Base-by-base conservation (phyloP, 2,797 vertebrate genomes). In the Chrosomus eos region DNA sequence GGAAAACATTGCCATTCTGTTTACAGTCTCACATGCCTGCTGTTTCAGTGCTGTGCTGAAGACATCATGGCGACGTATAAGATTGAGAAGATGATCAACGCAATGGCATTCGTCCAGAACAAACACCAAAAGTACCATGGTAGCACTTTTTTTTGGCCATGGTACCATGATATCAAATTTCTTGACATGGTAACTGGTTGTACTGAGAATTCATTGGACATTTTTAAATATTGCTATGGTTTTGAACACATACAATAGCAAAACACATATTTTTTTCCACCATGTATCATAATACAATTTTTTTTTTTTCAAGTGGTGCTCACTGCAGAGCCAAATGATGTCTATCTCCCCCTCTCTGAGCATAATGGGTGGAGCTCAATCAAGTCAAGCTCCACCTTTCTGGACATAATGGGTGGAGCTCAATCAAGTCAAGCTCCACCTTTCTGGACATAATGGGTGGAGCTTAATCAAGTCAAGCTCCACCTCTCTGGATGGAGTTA, bases 1-100 rank as follows among this genome's bases (percentile, higher is more conserved):
- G 82, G 81, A 82, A 81, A 75, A 81, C 53, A 83, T 13, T 18
- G 26, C 74, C 8, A 13, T 71, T 78, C 10, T 43, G 80, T 38
- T 38, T 33, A 67, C 23, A 11, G 48, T n/a, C 71, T 64, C 18
- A 40, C 28, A 85, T 38, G 26, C 2, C 23, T 72, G 5, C 19
- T 45, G 71, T 67, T 72, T 19, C 19, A 71, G 13, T 55, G 45
- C 43, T 79, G 40, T 21, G 26, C 51, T 71, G 8, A 70, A 64
- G 28, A 60, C 31, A 84, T 23, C 72, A 40, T 23, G 33, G 5
- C 18, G 2, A 28, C 26, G n/a, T 13, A 23, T 43, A 11, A 31
- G 28, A 45, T 40, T 23, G 23, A 53, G 19, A 74, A 33, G 48
- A 33, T 33, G 28, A 51, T 74, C 5, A 36, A 5, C 1, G 2